Base-by-base conservation (phyloP, 2,888 invertebrate species). In the Diabrotica balteata region DNA sequence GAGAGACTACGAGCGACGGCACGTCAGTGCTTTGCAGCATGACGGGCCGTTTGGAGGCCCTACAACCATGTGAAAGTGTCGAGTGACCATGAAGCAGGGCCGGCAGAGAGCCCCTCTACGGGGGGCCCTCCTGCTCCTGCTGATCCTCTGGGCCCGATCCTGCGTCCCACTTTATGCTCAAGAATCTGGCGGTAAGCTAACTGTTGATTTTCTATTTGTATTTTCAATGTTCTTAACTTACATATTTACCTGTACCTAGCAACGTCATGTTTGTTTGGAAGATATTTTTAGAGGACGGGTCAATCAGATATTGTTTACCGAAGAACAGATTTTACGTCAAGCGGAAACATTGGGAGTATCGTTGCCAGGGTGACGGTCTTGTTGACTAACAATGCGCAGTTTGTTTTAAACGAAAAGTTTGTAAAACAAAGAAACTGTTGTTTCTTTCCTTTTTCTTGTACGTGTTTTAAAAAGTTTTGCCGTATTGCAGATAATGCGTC, bases 51-150 rank as follows among this genome's bases (percentile, higher is more conserved):
- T 66, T 67, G 73, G 75, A 62, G 73, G 71, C 68, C 55, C 60
- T 46, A 32, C 57, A 59, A 63, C 46, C 64, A 81, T 80, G 80
- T 80, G 80, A 81, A 70, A 72, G 78, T 75, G 76, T 75, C 70
- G 78, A 80, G 80, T 80, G 80, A 81, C 78, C 75, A 81, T 81
- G 81, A 77, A 73, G 78, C 77, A 77, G 79, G 80, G 78, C 73
- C 77, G 78, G 81, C 81, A 76, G 79, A 77, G 77, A 78, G 78
- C 78, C 76, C 77, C 80, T 76, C 76, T 73, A 70, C 68, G 73
- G 79, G 77, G 78, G 80, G 77, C 75, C 78, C 79, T 81, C 78
- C 78, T 80, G 79, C 79, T 78, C 74, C 76, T 79, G 77, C 77
- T 78, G 73, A 72, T 77, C 75, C 72, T 77, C 66, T 75, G 77